A percentile compares a stretch with the other conserved stretches of the same genome.
Conservation (phyloP, 2,113 vertebrate genomes). For the Colius striatus region DNA sequence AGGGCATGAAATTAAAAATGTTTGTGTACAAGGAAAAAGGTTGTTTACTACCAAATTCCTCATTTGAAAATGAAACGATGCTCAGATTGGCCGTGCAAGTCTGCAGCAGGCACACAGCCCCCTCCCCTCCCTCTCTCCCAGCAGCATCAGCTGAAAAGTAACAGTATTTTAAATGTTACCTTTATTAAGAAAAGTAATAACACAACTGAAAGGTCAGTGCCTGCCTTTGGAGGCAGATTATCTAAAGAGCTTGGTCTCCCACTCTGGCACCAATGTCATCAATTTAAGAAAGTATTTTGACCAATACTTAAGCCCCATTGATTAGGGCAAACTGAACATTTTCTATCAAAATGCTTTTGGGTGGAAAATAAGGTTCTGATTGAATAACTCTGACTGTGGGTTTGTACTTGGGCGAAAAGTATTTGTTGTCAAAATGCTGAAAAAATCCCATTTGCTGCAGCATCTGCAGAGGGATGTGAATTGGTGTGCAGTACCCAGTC, state of each 20-base stretch:
- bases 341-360: not conserved
- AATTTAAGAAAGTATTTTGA: conserved; percentile 14
- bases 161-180: not conserved
- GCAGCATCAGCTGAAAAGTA: not conserved
- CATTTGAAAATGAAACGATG: conserved; percentile 65
- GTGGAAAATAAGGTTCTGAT: conserved; percentile 22
- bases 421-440: not conserved
- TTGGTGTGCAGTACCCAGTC: not conserved
- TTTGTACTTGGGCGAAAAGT: not conserved
- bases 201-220: conserved; percentile 1
- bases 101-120: not conserved
- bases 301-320: not conserved
- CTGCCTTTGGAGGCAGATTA: not conserved
- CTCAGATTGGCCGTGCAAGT: conserved; percentile 17
- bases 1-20: conserved; percentile 82
- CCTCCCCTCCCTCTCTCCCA: not conserved
- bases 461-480: fast-evolving
- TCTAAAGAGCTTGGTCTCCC: not conserved
- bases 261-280: not conserved
- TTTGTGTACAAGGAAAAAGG: conserved; percentile 70
- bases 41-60: conserved; percentile 74
- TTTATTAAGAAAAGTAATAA: not conserved
- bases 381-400: not conserved
- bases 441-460: not conserved
- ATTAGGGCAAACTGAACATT: not conserved